Conservation (phyloP, 2,797 vertebrate genomes). For the Paedocypris micromegethes region DNA sequence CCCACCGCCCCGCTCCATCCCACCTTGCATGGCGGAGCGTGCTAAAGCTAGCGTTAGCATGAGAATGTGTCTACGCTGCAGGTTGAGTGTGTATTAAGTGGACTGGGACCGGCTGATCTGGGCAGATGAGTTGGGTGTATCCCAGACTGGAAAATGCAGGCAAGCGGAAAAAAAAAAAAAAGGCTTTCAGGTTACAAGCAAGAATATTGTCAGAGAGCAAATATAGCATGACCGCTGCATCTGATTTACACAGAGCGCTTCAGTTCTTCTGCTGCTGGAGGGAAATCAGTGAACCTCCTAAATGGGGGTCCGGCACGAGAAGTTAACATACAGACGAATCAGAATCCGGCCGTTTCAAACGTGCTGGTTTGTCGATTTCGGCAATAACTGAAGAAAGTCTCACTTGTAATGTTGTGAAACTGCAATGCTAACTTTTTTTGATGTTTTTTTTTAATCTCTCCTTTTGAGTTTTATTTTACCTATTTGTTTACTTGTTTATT, state of each 20-base stretch:
- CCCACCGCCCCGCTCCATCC: constrained; percentile 71
- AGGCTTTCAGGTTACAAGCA: constrained; percentile 65
- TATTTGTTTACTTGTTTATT: too few relatives aligned
- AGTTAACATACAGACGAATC: constrained; percentile 11
- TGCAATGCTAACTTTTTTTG: too few relatives aligned
- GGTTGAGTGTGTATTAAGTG: constrained; percentile 67
- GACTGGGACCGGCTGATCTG: constrained; percentile 66
- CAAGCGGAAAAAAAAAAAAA: constrained; percentile 56
- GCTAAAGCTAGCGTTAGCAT: constrained; percentile 24
- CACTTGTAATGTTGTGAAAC: too few relatives aligned
- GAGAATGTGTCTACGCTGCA: constrained; percentile 72
- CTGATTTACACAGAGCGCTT: constrained; percentile 14
- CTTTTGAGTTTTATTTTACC: too few relatives aligned
- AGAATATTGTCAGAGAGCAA: constrained; percentile 69
- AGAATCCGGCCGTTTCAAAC: constrained; percentile 2
- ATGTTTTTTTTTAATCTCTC: too few relatives aligned
- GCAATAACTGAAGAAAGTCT: too few relatives aligned
- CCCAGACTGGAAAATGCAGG: constrained; percentile 64
- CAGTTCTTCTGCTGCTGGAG: not conserved
- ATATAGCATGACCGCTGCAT: constrained; percentile 57
- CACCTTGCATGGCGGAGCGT: constrained; percentile 52
- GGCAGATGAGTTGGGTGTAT: constrained; percentile 59
- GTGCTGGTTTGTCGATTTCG: not conserved
- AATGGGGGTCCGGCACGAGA: not conserved
- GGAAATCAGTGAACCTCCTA: constrained; percentile 26